Base-by-base conservation (phyloP, 2,797 vertebrate genomes). In the Acanthornis magna region DNA sequence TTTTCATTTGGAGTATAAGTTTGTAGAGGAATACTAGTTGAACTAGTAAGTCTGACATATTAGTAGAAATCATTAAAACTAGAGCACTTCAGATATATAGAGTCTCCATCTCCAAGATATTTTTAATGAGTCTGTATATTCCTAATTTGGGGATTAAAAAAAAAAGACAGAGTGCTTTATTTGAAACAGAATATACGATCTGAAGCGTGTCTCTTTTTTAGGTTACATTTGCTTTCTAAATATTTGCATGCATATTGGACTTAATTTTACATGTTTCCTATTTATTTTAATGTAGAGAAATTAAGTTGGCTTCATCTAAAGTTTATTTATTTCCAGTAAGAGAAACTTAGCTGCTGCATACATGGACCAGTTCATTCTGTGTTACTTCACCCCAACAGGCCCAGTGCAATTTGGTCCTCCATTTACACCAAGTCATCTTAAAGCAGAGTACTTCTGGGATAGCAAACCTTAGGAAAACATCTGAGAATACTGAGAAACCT, bases 401-500 rank as follows among this genome's bases (percentile, higher is more conserved):
- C 25, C 30, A 53, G 16, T 53, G 50, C 6, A 32, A 6, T 48
- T 58, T 67, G 17, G 3, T 54, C 26, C 15, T 45, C 7, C 20
- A 4, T 48, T 87, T 58, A 29, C 2, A 29, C 15, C 11, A 68
- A 48, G 32, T 29, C 10, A 23, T 45, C 21, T 76, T 68, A 62
- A 86, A 50, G n/a, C 27, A 55, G 36, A 71, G 8, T n/a, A 16
- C 20, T 72, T 55, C 38, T 87, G 17, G 47, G 30, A 9, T 70
- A 11, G 32, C 27, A n/a, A 22, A 85, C 29, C 45, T 58, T 47
- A 65, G 32, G 25, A 82, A 61, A n/a, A 38, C 0, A 0, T 21
- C 43, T 67, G 54, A 67, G 32, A 77, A 29, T 55, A 71, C 22
- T 74, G 70, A 85, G 34, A 91, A 85, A 77, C 2, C 13, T 55